These are phyloP conservation scores for Cyanoramphus novaezelandiae DNA, from an alignment of 2,113 vertebrate genomes.

Conservation along the genomic window DNA sequence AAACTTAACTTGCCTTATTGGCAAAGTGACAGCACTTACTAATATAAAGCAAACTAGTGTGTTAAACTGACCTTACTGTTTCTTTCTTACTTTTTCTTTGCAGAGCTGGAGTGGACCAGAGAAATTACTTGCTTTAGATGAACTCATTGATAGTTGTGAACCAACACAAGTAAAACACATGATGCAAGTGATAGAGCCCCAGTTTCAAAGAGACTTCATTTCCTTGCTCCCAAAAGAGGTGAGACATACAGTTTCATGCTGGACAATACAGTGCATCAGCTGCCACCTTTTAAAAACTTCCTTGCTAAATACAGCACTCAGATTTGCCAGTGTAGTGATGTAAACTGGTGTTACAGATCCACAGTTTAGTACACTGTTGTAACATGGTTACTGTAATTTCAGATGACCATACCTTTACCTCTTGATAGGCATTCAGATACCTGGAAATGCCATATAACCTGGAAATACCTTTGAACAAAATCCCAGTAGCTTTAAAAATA, in stretches of 20 bases:
- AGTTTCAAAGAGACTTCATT: conserved; percentile 99
- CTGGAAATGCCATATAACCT: neutral
- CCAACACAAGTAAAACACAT: conserved; percentile 99
- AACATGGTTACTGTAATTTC: neutral
- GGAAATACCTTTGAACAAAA: neutral
- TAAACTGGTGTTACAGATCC: conserved; percentile 8
- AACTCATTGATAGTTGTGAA: conserved; percentile 98
- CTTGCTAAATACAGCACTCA: neutral
- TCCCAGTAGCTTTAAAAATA: neutral
- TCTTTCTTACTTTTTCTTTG: neutral
- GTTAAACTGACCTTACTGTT: neutral
- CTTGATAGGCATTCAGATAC: neutral
- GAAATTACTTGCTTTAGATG: conserved; percentile 97
- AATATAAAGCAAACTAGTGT: neutral
- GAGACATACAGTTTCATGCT: conserved; percentile 43
- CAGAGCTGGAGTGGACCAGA: conserved; percentile 95
- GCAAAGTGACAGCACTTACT: neutral
- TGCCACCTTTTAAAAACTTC: conserved; percentile 2
- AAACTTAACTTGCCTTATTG: neutral
- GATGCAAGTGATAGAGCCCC: conserved; percentile 99
- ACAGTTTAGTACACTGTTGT: neutral
- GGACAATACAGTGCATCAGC: neutral
- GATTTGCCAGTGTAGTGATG: neutral
- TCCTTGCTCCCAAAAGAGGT: conserved; percentile 99
- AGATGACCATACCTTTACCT: neutral